These are phyloP conservation scores for Cyphomyrus discorhynchus DNA, from an alignment of 2,113 vertebrate genomes.

Conservation along the genomic window DNA sequence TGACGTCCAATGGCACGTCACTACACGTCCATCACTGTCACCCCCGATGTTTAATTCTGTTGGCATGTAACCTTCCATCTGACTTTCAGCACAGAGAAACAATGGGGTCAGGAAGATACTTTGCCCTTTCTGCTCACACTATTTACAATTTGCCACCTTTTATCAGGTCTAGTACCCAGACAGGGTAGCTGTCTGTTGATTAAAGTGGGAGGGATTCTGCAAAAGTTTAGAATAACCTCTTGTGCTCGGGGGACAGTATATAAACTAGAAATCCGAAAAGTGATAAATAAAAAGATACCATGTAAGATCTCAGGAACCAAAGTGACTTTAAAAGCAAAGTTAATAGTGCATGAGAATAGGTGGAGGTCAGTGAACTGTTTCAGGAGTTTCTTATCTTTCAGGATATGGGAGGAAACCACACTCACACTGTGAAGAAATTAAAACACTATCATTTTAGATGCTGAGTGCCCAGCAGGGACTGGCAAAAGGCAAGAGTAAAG, in stretches of 20 bases:
- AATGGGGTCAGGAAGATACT: neutral
- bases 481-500: neutral
- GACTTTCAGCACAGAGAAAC: neutral
- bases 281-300: neutral
- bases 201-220: neutral
- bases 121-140: neutral
- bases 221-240: neutral
- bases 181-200: neutral
- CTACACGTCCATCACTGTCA: neutral
- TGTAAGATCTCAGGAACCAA: neutral
- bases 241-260: neutral
- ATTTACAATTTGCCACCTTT: neutral
- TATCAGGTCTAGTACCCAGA: neutral
- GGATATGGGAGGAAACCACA: neutral
- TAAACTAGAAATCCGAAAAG: neutral
- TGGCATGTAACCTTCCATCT: neutral
- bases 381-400: neutral
- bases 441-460: neutral
- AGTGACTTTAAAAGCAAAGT: neutral
- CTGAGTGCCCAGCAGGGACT: neutral
- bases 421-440: neutral
- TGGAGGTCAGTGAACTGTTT: neutral
- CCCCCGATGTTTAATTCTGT: neutral
- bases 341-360: neutral
- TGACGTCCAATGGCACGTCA: neutral